Percentiles rank a stretch among this genome's conserved stretches.
Conservation (phyloP, 2,797 vertebrate species). For the Hyperoplus immaculatus region DNA sequence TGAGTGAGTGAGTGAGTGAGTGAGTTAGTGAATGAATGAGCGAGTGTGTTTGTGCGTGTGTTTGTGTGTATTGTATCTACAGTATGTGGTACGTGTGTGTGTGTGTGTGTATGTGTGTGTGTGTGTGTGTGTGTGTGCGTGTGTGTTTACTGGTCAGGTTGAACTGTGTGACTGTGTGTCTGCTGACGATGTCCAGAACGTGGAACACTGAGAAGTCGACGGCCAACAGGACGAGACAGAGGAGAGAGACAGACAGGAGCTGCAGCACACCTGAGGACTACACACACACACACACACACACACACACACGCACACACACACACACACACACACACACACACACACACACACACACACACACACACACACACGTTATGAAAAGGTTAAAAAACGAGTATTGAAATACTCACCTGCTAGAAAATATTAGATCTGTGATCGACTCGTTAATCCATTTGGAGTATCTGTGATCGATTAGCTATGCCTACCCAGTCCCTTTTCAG, state of each 20-base stretch:
- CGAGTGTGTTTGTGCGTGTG: too few species aligned
- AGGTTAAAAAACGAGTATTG: too few species aligned
- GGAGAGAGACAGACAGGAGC: slow-evolving; percentile 77
- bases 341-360: slow-evolving; percentile 11
- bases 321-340: neutral
- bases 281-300: slow-evolving; percentile 8
- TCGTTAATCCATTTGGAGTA: too few species aligned
- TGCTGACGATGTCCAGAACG: slow-evolving; percentile 86
- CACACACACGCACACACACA: slow-evolving; percentile 25
- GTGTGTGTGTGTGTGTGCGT: slow-evolving; percentile 53
- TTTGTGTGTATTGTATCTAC: too few species aligned
- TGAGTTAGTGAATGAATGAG: too few species aligned
- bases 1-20: too few species aligned
- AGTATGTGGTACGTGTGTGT: neutral
- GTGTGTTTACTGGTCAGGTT: slow-evolving; percentile 85
- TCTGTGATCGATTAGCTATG: too few species aligned
- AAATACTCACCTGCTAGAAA: too few species aligned
- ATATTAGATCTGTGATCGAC: too few species aligned
- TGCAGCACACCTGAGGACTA: slow-evolving; percentile 85
- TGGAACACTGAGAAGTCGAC: slow-evolving; percentile 86
- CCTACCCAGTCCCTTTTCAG: too few species aligned
- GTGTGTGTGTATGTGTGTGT: slow-evolving; percentile 16
- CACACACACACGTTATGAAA: neutral
- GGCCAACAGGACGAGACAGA: slow-evolving; percentile 79
- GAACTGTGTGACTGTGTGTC: slow-evolving; percentile 86